phyloP scores from a whole-genome alignment of 2,113 vertebrate genomes.

The Pseudorectes ferrugineus region DNA sequence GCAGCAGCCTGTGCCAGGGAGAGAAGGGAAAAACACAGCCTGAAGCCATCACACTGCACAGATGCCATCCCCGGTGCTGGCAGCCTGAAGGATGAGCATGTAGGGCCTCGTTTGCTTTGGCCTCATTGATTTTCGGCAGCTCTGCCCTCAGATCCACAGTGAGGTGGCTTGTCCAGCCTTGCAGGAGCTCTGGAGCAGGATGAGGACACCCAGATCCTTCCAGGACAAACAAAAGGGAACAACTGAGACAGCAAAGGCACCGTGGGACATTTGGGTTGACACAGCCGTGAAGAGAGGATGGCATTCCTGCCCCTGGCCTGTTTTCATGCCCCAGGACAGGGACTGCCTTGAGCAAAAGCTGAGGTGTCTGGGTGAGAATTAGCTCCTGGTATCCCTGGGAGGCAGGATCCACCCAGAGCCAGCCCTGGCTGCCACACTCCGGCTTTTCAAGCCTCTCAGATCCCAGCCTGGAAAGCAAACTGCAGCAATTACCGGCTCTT shows the following conservation, averaged over 20 bases:
- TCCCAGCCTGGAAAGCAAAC: not conserved
- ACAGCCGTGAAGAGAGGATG: not conserved
- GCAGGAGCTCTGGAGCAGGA: not conserved
- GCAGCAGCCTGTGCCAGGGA: not conserved
- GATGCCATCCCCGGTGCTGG: not conserved
- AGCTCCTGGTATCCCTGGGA: not conserved
- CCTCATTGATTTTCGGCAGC: not conserved
- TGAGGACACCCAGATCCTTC: not conserved
- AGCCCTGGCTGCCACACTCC: not conserved
- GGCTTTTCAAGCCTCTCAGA: not conserved
- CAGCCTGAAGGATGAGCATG: not conserved
- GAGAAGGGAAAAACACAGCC: not conserved
- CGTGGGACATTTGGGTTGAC: fast-evolving
- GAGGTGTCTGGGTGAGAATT: not conserved
- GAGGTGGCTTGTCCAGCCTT: not conserved
- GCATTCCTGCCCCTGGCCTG: not conserved
- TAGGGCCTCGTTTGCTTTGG: not conserved
- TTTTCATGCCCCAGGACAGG: not conserved
- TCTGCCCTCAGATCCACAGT: not conserved
- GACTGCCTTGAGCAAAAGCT: not conserved
- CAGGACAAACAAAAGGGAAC: not conserved
- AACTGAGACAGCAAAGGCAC: not conserved
- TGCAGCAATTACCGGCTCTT: not conserved
- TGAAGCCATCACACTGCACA: not conserved
- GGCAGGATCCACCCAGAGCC: not conserved